These are phyloP conservation scores for Gallirallus australis DNA, from an alignment of 2,797 vertebrate species.

Conservation along the genomic window DNA sequence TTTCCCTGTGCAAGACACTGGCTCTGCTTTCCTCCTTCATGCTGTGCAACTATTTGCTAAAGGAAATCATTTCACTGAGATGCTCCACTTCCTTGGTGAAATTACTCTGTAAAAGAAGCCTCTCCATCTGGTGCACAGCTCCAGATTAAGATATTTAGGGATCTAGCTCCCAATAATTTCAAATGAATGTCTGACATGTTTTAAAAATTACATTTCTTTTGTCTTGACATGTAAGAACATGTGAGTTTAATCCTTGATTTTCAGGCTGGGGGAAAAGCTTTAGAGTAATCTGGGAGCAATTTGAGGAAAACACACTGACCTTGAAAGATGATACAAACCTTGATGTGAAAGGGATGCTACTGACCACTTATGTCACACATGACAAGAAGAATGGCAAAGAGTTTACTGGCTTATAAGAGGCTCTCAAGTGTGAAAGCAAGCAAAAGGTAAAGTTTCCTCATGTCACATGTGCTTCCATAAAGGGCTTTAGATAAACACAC, in stretches of 20 bases:
- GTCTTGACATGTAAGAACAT: background rate
- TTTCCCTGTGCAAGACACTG: background rate
- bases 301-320: background rate
- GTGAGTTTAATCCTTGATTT: background rate
- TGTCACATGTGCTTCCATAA: background rate
- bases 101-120: slow-evolving; percentile 27
- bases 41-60: slow-evolving; percentile 34
- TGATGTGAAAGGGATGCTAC: background rate
- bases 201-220: background rate
- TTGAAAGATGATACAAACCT: background rate
- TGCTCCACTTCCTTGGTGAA: background rate
- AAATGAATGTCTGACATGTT: background rate
- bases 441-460: background rate
- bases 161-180: background rate
- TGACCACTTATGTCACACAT: background rate
- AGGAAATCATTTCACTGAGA: slow-evolving; percentile 45
- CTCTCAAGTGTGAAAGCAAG: background rate
- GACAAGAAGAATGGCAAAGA: background rate
- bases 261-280: background rate
- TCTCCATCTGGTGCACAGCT: slow-evolving; percentile 48
- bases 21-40: slow-evolving; percentile 26
- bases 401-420: background rate
- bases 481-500: background rate
- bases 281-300: background rate
- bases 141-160: slow-evolving; percentile 36